Base-by-base conservation (phyloP, 2,888 invertebrate genomes). In the Stenichneumon culpator region DNA sequence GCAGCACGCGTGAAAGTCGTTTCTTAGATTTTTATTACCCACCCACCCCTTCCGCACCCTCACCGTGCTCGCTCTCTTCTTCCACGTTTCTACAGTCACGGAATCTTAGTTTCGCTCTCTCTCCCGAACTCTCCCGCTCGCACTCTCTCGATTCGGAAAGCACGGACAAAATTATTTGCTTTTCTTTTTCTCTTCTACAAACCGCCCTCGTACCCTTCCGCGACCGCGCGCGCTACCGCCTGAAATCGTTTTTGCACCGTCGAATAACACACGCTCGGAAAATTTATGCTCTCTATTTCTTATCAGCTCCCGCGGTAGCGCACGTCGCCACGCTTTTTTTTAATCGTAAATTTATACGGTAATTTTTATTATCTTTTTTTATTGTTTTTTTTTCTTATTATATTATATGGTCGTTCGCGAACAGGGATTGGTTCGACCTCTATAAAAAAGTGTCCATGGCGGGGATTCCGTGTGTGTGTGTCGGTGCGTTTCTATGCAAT, bases 1-100 rank as follows among this genome's bases (percentile, higher is more conserved):
- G 70, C 75, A 82, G 84, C 83, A 82, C 83, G 86, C 79, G 84
- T 84, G 70, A 82, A 72, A 82, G 79, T 82, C 81, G 79, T 86
- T 82, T 73, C 78, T 78, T 73, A 75, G 84, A 84, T 82, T 84
- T 86, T 84, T 84, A 84, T 82, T 79, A 67, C 79, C 65, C 44
- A 36, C 39, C 79, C 72, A 67, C 32, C 52, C 63, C 54, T 79
- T 28, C 54, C 28, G 54, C 32, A 11, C 39, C 54, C 50, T 28
- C 60, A 52, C 70, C 32, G 32, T 39, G 52, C 63, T 63, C 50
- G 47, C n/a, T 69, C 60, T 32, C 22, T 73, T 63, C 68, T 65
- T 65, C 60, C 70, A 63, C 82, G n/a, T 52, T 79, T 77, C 19
- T 39, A 67, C 82, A 70, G 65, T 77, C 70, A 82, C 82, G 82